Conservation (phyloP, 2,113 vertebrate species). For the Hyaena hyaena region DNA sequence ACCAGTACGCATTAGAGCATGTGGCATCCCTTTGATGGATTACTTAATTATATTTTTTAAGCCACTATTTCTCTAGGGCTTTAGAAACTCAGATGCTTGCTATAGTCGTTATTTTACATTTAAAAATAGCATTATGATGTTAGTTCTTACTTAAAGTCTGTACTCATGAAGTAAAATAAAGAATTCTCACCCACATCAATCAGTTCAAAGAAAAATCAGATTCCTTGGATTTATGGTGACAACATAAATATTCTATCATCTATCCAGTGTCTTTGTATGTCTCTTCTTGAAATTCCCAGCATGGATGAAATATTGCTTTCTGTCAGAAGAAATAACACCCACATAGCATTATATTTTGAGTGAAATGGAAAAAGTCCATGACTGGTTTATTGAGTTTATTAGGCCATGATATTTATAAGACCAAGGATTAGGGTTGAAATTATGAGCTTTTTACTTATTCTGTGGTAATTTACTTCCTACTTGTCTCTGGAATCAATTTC, state of each 20-base stretch:
- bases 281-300: constrained; percentile 55
- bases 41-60: constrained; percentile 50
- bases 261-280: constrained; percentile 33
- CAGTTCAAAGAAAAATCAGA: constrained; percentile 53
- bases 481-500: not conserved
- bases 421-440: not conserved
- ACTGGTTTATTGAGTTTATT: not conserved
- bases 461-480: not conserved
- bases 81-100: not conserved
- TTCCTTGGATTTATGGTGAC: constrained; percentile 50
- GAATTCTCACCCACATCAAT: constrained; percentile 24
- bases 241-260: constrained; percentile 49
- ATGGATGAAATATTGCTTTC: constrained; percentile 58
- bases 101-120: constrained; percentile 37
- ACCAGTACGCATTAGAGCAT: not conserved
- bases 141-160: not conserved
- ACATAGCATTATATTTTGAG: constrained; percentile 22
- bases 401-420: not conserved
- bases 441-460: not conserved
- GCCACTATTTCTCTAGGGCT: not conserved
- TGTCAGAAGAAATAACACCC: not conserved
- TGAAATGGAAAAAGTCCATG: not conserved
- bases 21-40: not conserved
- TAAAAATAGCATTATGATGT: constrained; percentile 30
- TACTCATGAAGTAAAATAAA: constrained; percentile 57